Percentiles rank a stretch among this genome's conserved stretches.
Evolutionary conservation across 2,797 vertebrate species (phyloP).

Genomic region (Brachyalestes nurse): DNA sequence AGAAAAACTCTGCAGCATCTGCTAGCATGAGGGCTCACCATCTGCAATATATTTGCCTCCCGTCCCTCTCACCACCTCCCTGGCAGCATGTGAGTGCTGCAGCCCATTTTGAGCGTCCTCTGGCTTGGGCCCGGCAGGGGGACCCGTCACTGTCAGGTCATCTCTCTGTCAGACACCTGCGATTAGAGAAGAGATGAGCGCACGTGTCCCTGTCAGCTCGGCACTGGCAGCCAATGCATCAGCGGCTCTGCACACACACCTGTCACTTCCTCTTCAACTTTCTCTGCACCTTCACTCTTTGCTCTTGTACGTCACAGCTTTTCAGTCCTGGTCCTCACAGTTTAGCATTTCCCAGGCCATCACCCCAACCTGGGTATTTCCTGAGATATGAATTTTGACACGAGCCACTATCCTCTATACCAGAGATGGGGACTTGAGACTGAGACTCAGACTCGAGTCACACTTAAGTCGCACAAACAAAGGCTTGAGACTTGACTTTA

Average conservation of each 20-base stretch:
- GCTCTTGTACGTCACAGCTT: background rate
- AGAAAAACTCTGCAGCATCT: slow-evolving; percentile 42
- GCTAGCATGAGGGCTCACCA: slow-evolving; percentile 27
- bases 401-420: no score
- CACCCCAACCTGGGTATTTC: no score
- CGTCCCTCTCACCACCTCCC: slow-evolving; percentile 22
- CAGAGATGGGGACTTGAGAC: no score
- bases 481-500: no score
- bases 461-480: no score
- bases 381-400: no score
- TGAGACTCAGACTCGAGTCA: no score
- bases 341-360: no score
- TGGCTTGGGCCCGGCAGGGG: background rate
- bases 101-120: background rate
- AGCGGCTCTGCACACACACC: background rate
- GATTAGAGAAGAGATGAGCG: slow-evolving; percentile 44
- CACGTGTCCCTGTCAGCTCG: slow-evolving; percentile 16
- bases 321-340: background rate
- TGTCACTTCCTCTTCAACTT: slow-evolving; percentile 9
- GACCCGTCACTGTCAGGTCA: slow-evolving; percentile 22
- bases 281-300: background rate
- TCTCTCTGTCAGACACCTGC: slow-evolving; percentile 29
- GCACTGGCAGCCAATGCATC: slow-evolving; percentile 21
- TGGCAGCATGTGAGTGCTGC: slow-evolving; percentile 19
- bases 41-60: slow-evolving; percentile 44